Evolutionary conservation across 2,797 vertebrate species (phyloP), one percentile per base, ranked within the genome.

Genomic region (Halcyon chelicuti): DNA sequence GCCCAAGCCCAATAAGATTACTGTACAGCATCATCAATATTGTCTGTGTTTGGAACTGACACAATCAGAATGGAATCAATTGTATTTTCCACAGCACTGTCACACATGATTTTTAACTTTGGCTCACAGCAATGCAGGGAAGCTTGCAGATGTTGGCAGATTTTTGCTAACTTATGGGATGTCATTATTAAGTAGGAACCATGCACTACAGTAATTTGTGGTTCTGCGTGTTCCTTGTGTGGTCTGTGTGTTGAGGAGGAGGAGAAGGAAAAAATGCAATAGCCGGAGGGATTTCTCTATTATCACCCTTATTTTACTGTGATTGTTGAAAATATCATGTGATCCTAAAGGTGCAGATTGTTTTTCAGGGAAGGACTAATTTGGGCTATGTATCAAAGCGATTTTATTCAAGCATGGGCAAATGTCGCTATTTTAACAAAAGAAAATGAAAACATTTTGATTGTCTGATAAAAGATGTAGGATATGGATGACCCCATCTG

Each of bases 1-100:
- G 98, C 97, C 95, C 96, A 97, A 97, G 97, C 96, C 98, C 97
- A 98, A 98, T 98, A 97, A 98, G 98, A 98, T 98, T 98, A 98
- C 97, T 97, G 96, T 98, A 98, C 96, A 94, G 93, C 94, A 98
- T 98, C 97, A 97, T 98, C 98, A 98, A 98, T 97, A 98, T 98
- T 98, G 97, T 96, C 97, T 98, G 96, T 96, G 95, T 98, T 98
- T 98, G 98, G 96, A 91, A 82, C 97, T 98, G 98, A 98, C 97
- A 98, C 97, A 97, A 97, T 98, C 97, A 98, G 97, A 97, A 97
- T 97, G 97, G 97, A 98, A 98, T 98, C 98, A 98, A 98, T 98
- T 98, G 98, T 96, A 98, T 98, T 98, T 97, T 98, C 97, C 93
- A 96, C 95, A 97, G 96, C 96, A 97, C 95, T 98, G 98, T 97